A percentile compares a stretch with the other conserved stretches of the same genome.
Evolutionary conservation across 1,140 invertebrate genomes (phyloP).

Genomic region (Solen grandis): DNA sequence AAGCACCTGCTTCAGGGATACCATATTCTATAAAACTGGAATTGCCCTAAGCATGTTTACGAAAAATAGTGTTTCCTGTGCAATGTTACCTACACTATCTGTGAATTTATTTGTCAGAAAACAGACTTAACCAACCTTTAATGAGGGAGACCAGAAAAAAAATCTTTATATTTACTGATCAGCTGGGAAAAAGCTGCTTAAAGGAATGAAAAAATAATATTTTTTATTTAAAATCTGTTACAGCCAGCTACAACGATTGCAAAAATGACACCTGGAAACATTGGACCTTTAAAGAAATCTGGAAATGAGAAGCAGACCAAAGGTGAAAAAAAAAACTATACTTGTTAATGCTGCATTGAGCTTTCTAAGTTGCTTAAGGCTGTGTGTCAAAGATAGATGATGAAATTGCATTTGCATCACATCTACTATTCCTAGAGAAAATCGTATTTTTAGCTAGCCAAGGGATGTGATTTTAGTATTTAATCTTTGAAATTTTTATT

Average conservation of each 20-base stretch:
- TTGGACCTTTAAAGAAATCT: slow-evolving; percentile 48
- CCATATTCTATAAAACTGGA: too few species aligned
- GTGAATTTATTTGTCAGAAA: not conserved
- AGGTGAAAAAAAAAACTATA: not conserved
- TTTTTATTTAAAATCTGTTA: not conserved
- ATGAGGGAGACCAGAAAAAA: not conserved
- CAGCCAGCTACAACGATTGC: slow-evolving; percentile 38
- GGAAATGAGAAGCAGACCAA: slow-evolving; percentile 11
- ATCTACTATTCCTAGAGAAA: not conserved
- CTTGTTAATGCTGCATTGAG: not conserved
- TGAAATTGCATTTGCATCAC: not conserved
- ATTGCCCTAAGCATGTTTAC: too few species aligned
- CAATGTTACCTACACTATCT: not conserved
- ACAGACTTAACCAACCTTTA: not conserved
- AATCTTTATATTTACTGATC: not conserved
- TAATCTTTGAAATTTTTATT: not conserved
- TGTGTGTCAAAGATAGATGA: not conserved
- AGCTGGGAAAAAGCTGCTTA: not conserved
- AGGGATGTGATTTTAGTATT: too few species aligned
- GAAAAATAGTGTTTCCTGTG: not conserved
- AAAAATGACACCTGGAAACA: slow-evolving; percentile 54
- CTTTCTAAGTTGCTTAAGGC: not conserved
- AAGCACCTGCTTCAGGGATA: too few species aligned
- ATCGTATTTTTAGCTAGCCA: too few species aligned
- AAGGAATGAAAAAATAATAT: not conserved